Evolutionary conservation across 2,888 invertebrate species (phyloP).

Genomic region (Hirtodrosophila confusa): DNA sequence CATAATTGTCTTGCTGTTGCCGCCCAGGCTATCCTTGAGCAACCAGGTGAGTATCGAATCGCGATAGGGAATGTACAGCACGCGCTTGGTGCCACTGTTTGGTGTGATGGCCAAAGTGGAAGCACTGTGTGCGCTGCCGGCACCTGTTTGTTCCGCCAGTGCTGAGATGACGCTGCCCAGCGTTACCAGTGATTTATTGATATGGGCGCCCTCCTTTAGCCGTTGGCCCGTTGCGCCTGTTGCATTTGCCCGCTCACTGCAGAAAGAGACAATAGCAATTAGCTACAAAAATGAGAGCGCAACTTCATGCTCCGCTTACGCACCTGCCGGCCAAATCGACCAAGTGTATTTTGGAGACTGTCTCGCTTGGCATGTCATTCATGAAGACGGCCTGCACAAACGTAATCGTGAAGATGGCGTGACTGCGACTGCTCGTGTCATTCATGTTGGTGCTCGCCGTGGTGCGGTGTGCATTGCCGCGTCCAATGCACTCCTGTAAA

Average conservation of each 20-base stretch:
- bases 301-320: conserved; percentile 63
- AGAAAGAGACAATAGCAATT: background rate
- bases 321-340: conserved; percentile 95
- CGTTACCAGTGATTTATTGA: conserved; percentile 95
- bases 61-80: conserved; percentile 92
- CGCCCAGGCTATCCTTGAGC: conserved; percentile 93
- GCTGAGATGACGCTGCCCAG: conserved; percentile 95
- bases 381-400: conserved; percentile 94
- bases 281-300: background rate
- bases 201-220: conserved; percentile 94
- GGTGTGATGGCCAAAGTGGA: conserved; percentile 79
- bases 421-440: conserved; percentile 95
- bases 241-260: conserved; percentile 93
- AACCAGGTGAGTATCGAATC: conserved; percentile 95
- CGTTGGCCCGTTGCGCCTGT: conserved; percentile 96
- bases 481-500: conserved; percentile 89
- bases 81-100: conserved; percentile 84
- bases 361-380: conserved; percentile 94
- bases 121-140: conserved; percentile 60
- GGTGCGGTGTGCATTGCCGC: conserved; percentile 92
- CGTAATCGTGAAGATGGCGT: conserved; percentile 95
- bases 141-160: conserved; percentile 87
- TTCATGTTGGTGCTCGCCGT: conserved; percentile 97
- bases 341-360: conserved; percentile 94
- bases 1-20: conserved; percentile 96